Evolutionary conservation across 2,797 vertebrate genomes (phyloP).

Genomic region (Ptychobarbus kaznakovi): DNA sequence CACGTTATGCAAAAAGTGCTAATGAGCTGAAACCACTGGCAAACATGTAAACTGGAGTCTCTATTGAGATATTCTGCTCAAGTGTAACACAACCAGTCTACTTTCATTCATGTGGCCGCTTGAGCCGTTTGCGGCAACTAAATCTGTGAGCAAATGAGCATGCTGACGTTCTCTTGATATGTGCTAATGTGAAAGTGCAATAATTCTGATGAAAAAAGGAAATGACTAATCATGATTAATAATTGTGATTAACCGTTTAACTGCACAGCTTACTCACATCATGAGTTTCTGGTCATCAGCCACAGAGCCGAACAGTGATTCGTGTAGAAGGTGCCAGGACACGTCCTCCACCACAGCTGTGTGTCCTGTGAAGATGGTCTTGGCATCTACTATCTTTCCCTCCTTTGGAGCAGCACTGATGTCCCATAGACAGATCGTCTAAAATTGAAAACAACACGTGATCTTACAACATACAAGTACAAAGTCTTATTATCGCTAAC

Average conservation of each 20-base stretch:
- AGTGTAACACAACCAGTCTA: too few species aligned
- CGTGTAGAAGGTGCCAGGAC: slow-evolving; percentile 93
- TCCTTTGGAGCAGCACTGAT: slow-evolving; percentile 88
- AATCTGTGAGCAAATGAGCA: too few species aligned
- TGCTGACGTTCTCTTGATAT: background rate
- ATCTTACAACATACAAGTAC: background rate
- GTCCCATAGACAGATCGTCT: slow-evolving; percentile 97
- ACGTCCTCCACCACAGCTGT: slow-evolving; percentile 94
- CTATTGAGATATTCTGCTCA: background rate
- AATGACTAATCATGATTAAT: background rate
- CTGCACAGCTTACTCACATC: slow-evolving; percentile 81
- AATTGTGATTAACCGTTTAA: background rate
- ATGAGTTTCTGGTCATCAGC: slow-evolving; percentile 96
- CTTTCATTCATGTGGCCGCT: too few species aligned
- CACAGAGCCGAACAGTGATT: slow-evolving; percentile 93
- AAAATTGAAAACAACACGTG: background rate
- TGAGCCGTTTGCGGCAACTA: too few species aligned
- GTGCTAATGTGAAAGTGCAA: background rate
- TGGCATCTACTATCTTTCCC: slow-evolving; percentile 89
- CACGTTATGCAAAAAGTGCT: background rate
- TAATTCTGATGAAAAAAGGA: background rate
- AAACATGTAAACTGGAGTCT: background rate
- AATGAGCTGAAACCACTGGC: background rate
- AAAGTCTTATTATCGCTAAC: background rate
- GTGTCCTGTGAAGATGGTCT: slow-evolving; percentile 92